Base-by-base conservation (phyloP, 2,888 invertebrate species). In the Galerucella calmariensis region DNA sequence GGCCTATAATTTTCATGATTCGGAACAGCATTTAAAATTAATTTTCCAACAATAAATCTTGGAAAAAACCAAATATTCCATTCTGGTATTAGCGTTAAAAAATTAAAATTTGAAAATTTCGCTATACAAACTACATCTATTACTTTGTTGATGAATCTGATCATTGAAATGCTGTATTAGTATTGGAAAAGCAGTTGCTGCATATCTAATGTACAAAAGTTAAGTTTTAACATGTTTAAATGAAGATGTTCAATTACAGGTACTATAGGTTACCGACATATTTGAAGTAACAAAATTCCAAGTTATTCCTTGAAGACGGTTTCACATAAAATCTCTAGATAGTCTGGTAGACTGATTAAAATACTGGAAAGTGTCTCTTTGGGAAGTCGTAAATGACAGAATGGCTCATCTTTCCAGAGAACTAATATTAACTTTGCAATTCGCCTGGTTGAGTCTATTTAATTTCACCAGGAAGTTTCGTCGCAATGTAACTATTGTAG, bases 361-460 rank as follows among this genome's bases (percentile, higher is more conserved):
- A 67, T 51, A 24, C 48, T 51, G 27, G n/a, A 67, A 53, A 67
- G 66, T 51, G 66, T 67, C 66, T 66, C 62, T 41, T 41, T 62
- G 62, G 62, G 62, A 62, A 62, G 41, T 5, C 16, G 9, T 35
- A 41, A 35, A 41, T 62, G 35, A 62, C 62, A 35, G 62, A 41
- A 27, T 1, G 10, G 62, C 62, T 62, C 62, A 62, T 62, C 41
- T 62, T 62, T 41, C 62, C 41, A 62, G 14, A 14, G 62, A 62
- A 41, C 62, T 62, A 35, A 62, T 62, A 62, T 62, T 62, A 62
- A 41, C 62, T 62, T 41, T 62, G 20, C 62, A 41, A 62, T 62
- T 62, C 62, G 35, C 62, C 11, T 41, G 62, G 62, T 62, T 62
- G n/a, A 62, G 35, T 62, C 41, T 41, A 20, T 62, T 35, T 41